phyloP scores from a whole-genome alignment of 2,113 vertebrate species.

The Chunga burmeisteri region DNA sequence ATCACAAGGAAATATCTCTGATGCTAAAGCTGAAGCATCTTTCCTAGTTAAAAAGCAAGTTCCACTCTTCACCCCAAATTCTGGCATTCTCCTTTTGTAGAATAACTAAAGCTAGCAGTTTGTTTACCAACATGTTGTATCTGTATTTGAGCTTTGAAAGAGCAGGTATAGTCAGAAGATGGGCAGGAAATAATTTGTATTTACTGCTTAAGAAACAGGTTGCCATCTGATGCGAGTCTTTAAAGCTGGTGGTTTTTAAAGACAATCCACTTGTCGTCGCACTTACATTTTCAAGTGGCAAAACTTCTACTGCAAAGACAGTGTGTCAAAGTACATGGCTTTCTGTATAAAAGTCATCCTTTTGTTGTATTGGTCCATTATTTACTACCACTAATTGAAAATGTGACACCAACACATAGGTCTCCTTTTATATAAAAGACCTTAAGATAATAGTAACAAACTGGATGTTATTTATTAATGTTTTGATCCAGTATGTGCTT shows the following conservation, averaged over 20 bases:
- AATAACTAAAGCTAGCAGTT: constrained; percentile 7
- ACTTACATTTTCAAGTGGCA: constrained; percentile 69
- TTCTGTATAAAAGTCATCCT: constrained; percentile 62
- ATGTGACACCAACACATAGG: constrained; percentile 71
- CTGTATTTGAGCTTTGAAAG: not conserved
- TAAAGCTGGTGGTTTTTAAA: constrained; percentile 63
- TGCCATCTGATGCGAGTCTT: constrained; percentile 49
- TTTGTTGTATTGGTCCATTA: constrained; percentile 68
- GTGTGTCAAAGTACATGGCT: constrained; percentile 70
- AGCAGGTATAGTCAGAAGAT: not conserved
- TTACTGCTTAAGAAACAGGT: constrained; percentile 23
- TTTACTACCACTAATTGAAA: constrained; percentile 72
- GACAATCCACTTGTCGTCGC: constrained; percentile 77
- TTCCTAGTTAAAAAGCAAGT: not conserved
- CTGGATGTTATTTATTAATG: constrained; percentile 90
- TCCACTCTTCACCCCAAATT: constrained; percentile 2
- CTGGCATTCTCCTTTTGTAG: not conserved
- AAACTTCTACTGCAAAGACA: constrained; percentile 64
- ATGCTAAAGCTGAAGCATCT: constrained; percentile 14
- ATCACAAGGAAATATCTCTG: not conserved
- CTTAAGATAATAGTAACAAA: constrained; percentile 83
- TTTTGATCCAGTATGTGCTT: constrained; percentile 90
- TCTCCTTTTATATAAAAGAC: constrained; percentile 74
- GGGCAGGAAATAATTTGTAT: constrained; percentile 13
- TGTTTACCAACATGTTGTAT: not conserved